Evolutionary conservation across 2,113 vertebrate species (phyloP).

Genomic region (Stigmatopora nigra): DNA sequence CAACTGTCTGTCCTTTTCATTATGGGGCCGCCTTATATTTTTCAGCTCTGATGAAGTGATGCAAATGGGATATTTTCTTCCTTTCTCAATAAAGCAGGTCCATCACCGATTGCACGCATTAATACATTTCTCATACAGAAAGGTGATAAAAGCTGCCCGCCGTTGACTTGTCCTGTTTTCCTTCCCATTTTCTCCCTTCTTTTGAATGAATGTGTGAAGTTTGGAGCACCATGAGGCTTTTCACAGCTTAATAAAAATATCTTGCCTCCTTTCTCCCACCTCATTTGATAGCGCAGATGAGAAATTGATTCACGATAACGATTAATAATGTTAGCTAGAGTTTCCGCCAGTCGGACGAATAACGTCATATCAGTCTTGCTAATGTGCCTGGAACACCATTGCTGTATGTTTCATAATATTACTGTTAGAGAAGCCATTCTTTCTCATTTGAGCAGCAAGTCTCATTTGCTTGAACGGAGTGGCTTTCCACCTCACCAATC

Average conservation of each 20-base stretch:
- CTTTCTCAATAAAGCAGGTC: slow-evolving; percentile 28
- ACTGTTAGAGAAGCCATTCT: slow-evolving; percentile 68
- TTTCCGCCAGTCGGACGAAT: slow-evolving; percentile 64
- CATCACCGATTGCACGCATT: slow-evolving; percentile 27
- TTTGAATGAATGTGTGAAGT: slow-evolving; percentile 19
- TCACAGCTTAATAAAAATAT: slow-evolving; percentile 48
- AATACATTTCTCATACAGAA: slow-evolving; percentile 43
- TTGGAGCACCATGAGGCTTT: slow-evolving; percentile 24
- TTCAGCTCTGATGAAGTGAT: background rate
- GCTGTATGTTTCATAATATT: slow-evolving; percentile 69
- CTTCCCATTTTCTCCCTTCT: slow-evolving; percentile 21
- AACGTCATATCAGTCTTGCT: slow-evolving; percentile 66
- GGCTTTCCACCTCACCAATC: slow-evolving; percentile 55
- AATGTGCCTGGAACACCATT: slow-evolving; percentile 62
- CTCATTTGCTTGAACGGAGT: slow-evolving; percentile 59
- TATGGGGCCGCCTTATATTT: background rate
- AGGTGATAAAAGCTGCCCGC: slow-evolving; percentile 28
- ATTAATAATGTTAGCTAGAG: slow-evolving; percentile 67
- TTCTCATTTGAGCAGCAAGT: slow-evolving; percentile 66
- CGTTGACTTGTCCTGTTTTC: slow-evolving; percentile 23
- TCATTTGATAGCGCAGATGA: slow-evolving; percentile 67
- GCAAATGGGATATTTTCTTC: background rate
- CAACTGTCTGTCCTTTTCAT: slow-evolving; percentile 1
- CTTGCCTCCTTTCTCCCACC: slow-evolving; percentile 44
- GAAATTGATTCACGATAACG: slow-evolving; percentile 67